Base-by-base conservation (phyloP, 1,140 invertebrate species). In the Anoplolepis gracilipes region DNA sequence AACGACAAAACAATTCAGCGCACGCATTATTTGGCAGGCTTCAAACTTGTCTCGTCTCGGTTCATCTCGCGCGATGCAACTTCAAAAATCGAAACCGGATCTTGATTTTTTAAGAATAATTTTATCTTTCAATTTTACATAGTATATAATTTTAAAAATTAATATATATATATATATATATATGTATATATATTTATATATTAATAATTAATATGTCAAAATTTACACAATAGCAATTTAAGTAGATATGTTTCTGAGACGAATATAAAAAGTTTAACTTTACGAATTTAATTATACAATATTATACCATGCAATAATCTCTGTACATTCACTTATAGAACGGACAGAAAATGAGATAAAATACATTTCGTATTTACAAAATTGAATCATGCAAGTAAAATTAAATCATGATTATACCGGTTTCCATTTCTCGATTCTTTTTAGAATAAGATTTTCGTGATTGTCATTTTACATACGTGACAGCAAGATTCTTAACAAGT, bases 401-500 rank as follows among this genome's bases (percentile, higher is more conserved):
- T 70, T 28, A 36, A 42, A 69, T 8, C 16, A 0, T 57, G 11
- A 81, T 79, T 57, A 70, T 42, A 72, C 10, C 13, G 19, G 19
- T 57, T 81, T 70, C 22, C 25, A 42, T 72, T 25, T 2, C 19
- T n/a, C 39, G 36, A n/a, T 19, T 28, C 11, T 16, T 72, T 6
- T 7, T 13, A 1, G 33, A 59, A 59, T 36, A 33, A 42, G 33
- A 82, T 59, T 4, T 8, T 59, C 25, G 67, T 28, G 39, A 46
- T 42, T 33, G 76, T 70, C 46, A 22, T 81, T 36, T 59, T n/a
- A 46, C 19, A 28, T 36, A 16, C 53, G 36, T 81, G 65, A 81
- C n/a, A 49, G 49, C 42, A 25, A 73, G 30, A 42, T 28, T 30
- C 53, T 78, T 85, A 87, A 89, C 82, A 79, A 90, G 77, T 57